Conservation (phyloP, 2,888 invertebrate genomes). For the Steinernema scapterisci region DNA sequence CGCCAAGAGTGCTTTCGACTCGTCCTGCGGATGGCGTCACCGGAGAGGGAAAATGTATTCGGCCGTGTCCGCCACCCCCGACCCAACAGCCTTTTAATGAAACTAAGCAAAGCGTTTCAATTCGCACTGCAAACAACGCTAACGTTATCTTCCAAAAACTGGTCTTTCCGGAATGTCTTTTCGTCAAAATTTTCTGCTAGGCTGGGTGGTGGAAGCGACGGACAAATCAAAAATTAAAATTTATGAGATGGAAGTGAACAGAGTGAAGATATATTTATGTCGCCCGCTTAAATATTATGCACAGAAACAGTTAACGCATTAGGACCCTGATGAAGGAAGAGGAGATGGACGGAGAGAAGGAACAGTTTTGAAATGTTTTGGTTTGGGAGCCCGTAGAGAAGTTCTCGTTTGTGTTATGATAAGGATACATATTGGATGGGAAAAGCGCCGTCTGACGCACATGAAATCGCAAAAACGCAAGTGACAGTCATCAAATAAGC, state of each 20-base stretch:
- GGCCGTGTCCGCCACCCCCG: background rate
- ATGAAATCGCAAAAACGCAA: conserved; percentile 6
- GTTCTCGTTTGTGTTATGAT: background rate
- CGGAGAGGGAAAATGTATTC: background rate
- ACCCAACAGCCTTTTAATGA: background rate
- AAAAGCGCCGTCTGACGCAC: conserved; percentile 6
- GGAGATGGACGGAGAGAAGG: background rate
- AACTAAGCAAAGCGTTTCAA: background rate
- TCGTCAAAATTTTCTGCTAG: no score
- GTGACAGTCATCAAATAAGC: conserved; percentile 8
- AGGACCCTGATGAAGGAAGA: background rate
- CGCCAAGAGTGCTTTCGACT: background rate
- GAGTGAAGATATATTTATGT: conserved; percentile 1
- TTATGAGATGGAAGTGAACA: conserved; percentile 5
- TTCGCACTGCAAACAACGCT: background rate
- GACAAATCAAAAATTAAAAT: background rate
- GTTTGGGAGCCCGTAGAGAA: conserved; percentile 24
- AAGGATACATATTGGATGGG: conserved; percentile 1
- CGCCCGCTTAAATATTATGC: background rate
- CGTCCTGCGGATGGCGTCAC: background rate
- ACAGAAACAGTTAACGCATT: background rate
- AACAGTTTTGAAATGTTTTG: background rate
- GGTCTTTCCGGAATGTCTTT: no score
- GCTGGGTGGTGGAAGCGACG: no score
- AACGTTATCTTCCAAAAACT: background rate